Conservation (phyloP, 2,888 invertebrate species). For the Helleia helle region DNA sequence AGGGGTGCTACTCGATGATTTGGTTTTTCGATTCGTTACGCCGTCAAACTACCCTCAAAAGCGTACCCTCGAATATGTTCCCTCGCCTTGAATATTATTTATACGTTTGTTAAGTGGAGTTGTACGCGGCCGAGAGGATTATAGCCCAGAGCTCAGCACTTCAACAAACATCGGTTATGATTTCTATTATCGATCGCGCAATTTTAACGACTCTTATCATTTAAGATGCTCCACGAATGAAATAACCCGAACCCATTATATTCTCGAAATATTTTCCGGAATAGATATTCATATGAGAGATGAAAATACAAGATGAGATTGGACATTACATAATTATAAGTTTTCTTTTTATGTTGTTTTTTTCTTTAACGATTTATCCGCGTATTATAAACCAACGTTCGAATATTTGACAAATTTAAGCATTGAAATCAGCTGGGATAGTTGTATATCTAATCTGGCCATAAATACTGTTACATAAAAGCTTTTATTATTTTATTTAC, state of each 20-base stretch:
- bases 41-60: constrained; percentile 71
- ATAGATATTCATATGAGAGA: neutral
- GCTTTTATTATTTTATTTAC: too few relatives aligned
- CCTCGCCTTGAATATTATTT: constrained; percentile 73
- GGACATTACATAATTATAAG: neutral
- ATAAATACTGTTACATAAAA: too few relatives aligned
- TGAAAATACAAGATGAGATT: too few relatives aligned
- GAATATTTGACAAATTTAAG: too few relatives aligned
- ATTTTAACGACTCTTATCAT: constrained; percentile 29
- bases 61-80: constrained; percentile 68
- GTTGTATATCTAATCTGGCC: too few relatives aligned
- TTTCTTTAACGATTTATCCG: neutral
- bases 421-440: too few relatives aligned
- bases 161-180: constrained; percentile 68
- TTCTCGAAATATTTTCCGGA: neutral
- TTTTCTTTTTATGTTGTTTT: neutral
- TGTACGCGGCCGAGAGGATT: constrained; percentile 58
- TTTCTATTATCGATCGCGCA: constrained; percentile 51
- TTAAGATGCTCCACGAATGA: constrained; percentile 14
- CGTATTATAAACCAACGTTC: too few relatives aligned
- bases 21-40: constrained; percentile 75
- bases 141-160: constrained; percentile 66
- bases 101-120: constrained; percentile 74
- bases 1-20: constrained; percentile 74
- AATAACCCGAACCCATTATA: neutral